phyloP scores from a whole-genome alignment of 2,113 vertebrate genomes.

The Cephalopholis sonnerati region DNA sequence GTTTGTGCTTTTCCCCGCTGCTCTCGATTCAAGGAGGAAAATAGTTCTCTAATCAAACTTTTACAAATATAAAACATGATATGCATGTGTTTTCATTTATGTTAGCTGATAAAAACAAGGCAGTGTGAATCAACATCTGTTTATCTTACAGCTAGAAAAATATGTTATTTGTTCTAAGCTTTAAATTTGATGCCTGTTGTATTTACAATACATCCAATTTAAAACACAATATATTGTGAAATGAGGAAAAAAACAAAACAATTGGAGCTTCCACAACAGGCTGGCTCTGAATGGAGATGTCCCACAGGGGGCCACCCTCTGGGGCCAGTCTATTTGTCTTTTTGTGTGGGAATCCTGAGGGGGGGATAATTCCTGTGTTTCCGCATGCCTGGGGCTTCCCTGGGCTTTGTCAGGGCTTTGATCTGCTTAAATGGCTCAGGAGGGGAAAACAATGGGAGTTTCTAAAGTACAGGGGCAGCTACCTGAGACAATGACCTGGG shows the following conservation, averaged over 20 bases:
- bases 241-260: constrained; percentile 47
- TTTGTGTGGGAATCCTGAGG: constrained; percentile 75
- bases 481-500: constrained; percentile 82
- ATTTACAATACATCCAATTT: constrained; percentile 54
- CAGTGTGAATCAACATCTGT: constrained; percentile 8
- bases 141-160: constrained; percentile 30
- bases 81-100: constrained; percentile 12
- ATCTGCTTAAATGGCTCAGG: constrained; percentile 83
- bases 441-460: constrained; percentile 79
- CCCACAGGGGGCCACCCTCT: constrained; percentile 74
- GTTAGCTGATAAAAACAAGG: constrained; percentile 19
- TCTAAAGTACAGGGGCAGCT: constrained; percentile 78
- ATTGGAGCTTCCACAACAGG: constrained; percentile 64
- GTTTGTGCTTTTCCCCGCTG: constrained; percentile 83
- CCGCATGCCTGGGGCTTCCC: constrained; percentile 80
- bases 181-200: constrained; percentile 39
- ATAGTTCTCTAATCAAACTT: constrained; percentile 24
- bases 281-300: constrained; percentile 67
- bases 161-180: constrained; percentile 36
- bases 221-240: constrained; percentile 62
- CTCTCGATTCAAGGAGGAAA: constrained; percentile 58
- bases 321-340: constrained; percentile 76
- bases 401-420: constrained; percentile 81
- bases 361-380: constrained; percentile 75
- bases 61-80: constrained; percentile 18